Evolutionary conservation across 1,140 invertebrate genomes (phyloP).

Genomic region (Elymnias hypermnestra): DNA sequence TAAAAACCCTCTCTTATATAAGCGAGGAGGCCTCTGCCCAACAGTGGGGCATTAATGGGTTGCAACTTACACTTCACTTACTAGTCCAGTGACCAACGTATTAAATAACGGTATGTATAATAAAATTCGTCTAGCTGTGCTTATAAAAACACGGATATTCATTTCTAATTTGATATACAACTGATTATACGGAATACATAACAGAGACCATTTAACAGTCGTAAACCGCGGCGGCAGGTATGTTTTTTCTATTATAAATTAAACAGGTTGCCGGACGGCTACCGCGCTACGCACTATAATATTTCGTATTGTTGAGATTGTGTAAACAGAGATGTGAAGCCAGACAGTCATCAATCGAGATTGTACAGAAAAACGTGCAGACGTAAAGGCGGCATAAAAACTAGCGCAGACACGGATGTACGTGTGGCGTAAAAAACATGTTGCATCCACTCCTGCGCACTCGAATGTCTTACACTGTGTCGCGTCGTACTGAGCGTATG

Average conservation of each 20-base stretch:
- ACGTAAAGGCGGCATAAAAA: slow-evolving; percentile 48
- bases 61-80: too few species aligned
- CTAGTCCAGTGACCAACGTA: too few species aligned
- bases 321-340: slow-evolving; percentile 44
- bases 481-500: too few species aligned
- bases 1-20: too few species aligned
- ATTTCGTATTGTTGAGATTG: slow-evolving; percentile 36
- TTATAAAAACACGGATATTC: neutral
- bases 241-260: slow-evolving; percentile 30
- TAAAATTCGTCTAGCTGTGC: neutral
- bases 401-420: slow-evolving; percentile 58
- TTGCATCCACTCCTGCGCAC: slow-evolving; percentile 31
- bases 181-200: slow-evolving; percentile 3
- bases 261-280: slow-evolving; percentile 30
- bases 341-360: slow-evolving; percentile 59
- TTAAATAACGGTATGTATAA: neutral
- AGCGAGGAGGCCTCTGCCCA: too few species aligned
- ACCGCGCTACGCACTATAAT: slow-evolving; percentile 38
- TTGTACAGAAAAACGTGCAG: slow-evolving; percentile 46
- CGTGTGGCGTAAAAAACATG: slow-evolving; percentile 35
- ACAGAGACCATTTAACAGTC: slow-evolving; percentile 11
- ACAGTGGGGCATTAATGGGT: too few species aligned
- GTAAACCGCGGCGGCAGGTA: neutral
- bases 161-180: neutral
- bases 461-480: neutral